Conservation (phyloP, 1,140 invertebrate genomes). For the Ceratitis capitata region DNA sequence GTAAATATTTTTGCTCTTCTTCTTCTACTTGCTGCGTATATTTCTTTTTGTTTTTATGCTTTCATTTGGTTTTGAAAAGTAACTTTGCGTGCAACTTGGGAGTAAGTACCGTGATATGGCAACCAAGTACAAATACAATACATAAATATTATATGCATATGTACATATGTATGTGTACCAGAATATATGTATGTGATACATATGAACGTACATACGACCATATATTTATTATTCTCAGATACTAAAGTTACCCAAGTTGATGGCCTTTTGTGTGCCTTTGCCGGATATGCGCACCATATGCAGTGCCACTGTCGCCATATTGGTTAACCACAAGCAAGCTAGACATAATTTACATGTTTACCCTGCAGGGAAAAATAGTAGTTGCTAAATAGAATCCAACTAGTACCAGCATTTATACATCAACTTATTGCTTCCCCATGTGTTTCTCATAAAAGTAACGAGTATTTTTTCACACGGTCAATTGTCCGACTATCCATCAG, state of each 20-base stretch:
- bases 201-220: neutral
- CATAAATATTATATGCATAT: neutral
- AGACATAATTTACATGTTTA: neutral
- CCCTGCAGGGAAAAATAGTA: neutral
- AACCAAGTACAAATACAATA: neutral
- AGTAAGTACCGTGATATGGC: neutral
- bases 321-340: neutral
- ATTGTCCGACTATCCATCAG: too few relatives aligned
- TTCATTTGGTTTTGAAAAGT: neutral
- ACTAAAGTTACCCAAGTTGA: slow-evolving; percentile 8
- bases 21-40: neutral
- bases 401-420: too few relatives aligned
- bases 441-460: too few relatives aligned
- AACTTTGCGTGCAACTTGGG: slow-evolving; percentile 10
- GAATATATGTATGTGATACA: too few relatives aligned
- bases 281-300: slow-evolving; percentile 28
- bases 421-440: too few relatives aligned
- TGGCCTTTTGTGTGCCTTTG: neutral
- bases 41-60: neutral
- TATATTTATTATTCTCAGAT: neutral
- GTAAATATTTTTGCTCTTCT: neutral
- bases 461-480: too few relatives aligned
- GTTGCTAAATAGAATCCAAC: neutral
- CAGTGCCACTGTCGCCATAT: neutral
- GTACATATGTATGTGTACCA: neutral